Evolutionary conservation across 2,113 vertebrate species (phyloP).

Genomic region (Ceyx margarethae): DNA sequence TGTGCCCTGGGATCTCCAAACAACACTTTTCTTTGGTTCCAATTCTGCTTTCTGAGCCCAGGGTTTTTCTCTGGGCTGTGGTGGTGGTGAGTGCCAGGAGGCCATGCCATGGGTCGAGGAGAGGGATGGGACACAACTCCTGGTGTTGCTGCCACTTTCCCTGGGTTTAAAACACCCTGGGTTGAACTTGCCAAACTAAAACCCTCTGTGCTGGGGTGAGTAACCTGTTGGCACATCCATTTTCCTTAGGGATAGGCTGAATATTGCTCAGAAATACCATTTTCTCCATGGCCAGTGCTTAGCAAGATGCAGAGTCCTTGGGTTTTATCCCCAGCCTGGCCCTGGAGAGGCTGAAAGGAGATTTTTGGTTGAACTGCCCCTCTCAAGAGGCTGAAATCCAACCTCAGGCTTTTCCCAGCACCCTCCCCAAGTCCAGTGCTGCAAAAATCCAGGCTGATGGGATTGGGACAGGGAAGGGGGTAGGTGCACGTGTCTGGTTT

Average conservation of each 20-base stretch:
- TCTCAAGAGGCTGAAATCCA: fast-evolving
- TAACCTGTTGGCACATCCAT: neutral
- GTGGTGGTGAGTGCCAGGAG: neutral
- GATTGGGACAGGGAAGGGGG: neutral
- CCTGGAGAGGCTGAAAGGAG: fast-evolving
- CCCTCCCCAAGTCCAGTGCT: fast-evolving
- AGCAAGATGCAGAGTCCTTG: fast-evolving
- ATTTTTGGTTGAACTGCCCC: neutral
- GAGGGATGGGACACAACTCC: neutral
- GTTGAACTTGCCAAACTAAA: neutral
- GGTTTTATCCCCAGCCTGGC: neutral
- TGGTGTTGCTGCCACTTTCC: neutral
- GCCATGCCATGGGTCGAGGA: fast-evolving
- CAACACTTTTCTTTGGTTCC: neutral
- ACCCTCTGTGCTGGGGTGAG: fast-evolving
- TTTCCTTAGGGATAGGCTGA: neutral
- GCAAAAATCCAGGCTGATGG: neutral
- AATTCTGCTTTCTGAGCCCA: neutral
- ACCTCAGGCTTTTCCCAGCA: fast-evolving
- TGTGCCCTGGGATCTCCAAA: neutral
- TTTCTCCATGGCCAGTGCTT: fast-evolving
- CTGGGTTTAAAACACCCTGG: neutral
- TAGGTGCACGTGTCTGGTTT: fast-evolving
- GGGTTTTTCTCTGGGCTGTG: neutral
- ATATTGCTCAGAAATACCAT: neutral